Evolutionary conservation across 2,888 invertebrate species (phyloP), one percentile per base, ranked within the genome.

Genomic region (Mythimna ferrago): DNA sequence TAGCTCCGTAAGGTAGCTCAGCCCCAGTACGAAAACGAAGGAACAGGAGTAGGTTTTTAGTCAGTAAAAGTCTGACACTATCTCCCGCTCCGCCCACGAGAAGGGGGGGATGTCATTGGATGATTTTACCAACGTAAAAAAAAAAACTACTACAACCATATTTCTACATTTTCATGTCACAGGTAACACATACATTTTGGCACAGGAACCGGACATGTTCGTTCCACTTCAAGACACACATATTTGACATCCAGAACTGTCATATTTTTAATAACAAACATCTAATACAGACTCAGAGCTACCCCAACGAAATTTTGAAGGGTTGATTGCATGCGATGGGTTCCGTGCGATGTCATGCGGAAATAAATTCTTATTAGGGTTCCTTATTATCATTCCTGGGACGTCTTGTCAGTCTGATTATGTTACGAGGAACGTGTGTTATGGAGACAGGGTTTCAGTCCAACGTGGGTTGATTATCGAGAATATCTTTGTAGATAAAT

Each of bases 281-380:
- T 71, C 44, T 61, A 81, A 73, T 35, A 66, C 54, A 21, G 69
- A 73, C 71, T 64, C 76, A 66, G 65, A 73, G 73, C 41, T 66
- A 73, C 62, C 73, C 75, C 21, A 21, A 16, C 44, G 63, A 68
- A 71, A 83, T 83, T 78, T 67, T 78, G 38, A 69, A 51, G 83
- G 84, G 81, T 85, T 83, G 81, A 83, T 76, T 76, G 79, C 80
- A 71, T 79, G 69, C 76, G 72, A 84, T 76, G 81, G 76, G 69
- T 73, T 72, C 64, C 32, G 60, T 64, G 69, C 67, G 73, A 73
- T 63, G 77, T 84, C 83, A 79, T 48, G 79, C 71, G 79, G 77
- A 84, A 73, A 81, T 74, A 67, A 76, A 81, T 81, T 78, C 79
- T 79, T 83, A 84, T 83, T 76, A 67, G 73, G 82, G 81, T 73